These are phyloP conservation scores for Lordiphosa mommai DNA, from an alignment of 1,140 invertebrate species.

Conservation along the genomic window DNA sequence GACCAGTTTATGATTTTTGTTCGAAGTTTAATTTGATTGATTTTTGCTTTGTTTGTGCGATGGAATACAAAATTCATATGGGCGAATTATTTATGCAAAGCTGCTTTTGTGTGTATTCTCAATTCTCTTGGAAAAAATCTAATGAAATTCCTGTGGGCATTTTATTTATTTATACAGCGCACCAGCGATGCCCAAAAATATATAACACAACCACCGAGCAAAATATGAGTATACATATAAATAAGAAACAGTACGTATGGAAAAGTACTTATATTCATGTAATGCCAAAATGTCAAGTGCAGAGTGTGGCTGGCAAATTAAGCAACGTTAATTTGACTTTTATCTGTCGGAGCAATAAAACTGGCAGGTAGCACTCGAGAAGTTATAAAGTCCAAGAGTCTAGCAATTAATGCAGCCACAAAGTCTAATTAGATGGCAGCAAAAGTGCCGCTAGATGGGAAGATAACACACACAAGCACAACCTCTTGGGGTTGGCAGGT, in stretches of 20 bases:
- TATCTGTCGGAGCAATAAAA: constrained; percentile 50
- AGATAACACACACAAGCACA: constrained; percentile 37
- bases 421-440: constrained; percentile 63
- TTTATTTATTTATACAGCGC: constrained; percentile 51
- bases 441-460: constrained; percentile 47
- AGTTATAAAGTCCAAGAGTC: constrained; percentile 63
- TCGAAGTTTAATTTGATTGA: constrained; percentile 72
- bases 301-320: constrained; percentile 31
- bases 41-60: constrained; percentile 53
- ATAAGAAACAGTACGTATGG: not conserved
- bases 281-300: constrained; percentile 18
- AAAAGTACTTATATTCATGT: not conserved
- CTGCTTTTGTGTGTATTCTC: constrained; percentile 23
- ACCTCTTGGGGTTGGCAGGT: constrained; percentile 9
- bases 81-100: constrained; percentile 61
- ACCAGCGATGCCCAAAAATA: constrained; percentile 1
- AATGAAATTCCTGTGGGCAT: constrained; percentile 49
- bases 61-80: constrained; percentile 48
- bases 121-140: constrained; percentile 20
- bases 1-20: constrained; percentile 45
- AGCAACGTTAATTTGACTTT: constrained; percentile 57
- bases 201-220: constrained; percentile 1
- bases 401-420: constrained; percentile 68
- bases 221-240: constrained; percentile 5
- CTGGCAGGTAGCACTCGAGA: constrained; percentile 31